phyloP scores from a whole-genome alignment of 1,140 invertebrate species.

The Aricia agestis region DNA sequence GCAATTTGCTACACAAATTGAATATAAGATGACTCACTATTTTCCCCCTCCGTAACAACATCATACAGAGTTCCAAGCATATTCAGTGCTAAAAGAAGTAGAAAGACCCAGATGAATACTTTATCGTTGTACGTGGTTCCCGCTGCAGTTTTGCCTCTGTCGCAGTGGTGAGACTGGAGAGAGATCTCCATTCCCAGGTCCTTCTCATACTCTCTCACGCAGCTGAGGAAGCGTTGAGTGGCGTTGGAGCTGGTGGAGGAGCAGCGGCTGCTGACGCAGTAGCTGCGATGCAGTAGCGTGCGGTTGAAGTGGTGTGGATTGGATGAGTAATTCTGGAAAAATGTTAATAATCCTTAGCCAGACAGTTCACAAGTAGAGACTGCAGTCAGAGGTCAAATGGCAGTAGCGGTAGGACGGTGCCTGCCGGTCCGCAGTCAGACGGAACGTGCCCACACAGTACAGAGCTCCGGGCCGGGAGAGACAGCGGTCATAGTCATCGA shows the following conservation, averaged over 20 bases:
- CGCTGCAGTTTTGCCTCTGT: background rate
- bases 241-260: constrained; percentile 16
- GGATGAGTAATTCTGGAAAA: constrained; percentile 30
- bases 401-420: constrained; percentile 28
- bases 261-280: constrained; percentile 20
- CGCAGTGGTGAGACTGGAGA: background rate
- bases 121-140: too few relatives aligned
- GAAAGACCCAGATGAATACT: too few relatives aligned
- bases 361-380: too few relatives aligned
- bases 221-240: constrained; percentile 29
- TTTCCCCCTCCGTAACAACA: too few relatives aligned
- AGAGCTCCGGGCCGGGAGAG: too few relatives aligned
- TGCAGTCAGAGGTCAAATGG: constrained; percentile 16
- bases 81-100: too few relatives aligned
- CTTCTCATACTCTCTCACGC: constrained; percentile 2
- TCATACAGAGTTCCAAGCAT: too few relatives aligned
- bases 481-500: too few relatives aligned
- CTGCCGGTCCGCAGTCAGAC: constrained; percentile 22
- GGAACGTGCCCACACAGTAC: constrained; percentile 47
- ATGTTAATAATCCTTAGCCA: too few relatives aligned
- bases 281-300: constrained; percentile 37
- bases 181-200: background rate
- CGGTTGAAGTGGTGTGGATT: constrained; percentile 32
- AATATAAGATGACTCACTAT: too few relatives aligned
- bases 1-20: too few relatives aligned